A percentile compares a stretch with the other conserved stretches of the same genome.
Evolutionary conservation across 2,888 invertebrate genomes (phyloP).

Genomic region (Meiosimyza decipiens): DNA sequence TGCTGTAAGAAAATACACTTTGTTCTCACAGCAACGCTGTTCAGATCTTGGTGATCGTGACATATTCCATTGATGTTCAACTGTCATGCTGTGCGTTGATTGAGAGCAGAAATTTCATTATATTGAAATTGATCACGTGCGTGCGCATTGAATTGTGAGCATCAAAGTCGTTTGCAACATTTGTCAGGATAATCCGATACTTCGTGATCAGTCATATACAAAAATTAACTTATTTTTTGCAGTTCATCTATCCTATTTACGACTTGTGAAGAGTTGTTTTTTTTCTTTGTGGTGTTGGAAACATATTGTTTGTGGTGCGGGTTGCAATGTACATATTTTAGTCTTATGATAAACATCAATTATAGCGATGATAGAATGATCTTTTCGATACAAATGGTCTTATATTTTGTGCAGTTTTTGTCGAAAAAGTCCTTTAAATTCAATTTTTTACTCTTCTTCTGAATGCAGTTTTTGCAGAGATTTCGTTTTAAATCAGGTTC

Average conservation of each 20-base stretch:
- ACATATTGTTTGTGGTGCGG: not conserved
- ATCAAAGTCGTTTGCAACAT: not conserved
- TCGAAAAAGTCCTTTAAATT: too few relatives aligned
- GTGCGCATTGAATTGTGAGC: not conserved
- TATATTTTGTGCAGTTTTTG: too few relatives aligned
- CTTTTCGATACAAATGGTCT: too few relatives aligned
- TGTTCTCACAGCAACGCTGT: too few relatives aligned
- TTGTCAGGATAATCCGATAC: constrained; percentile 13
- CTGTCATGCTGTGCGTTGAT: constrained; percentile 31
- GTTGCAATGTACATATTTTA: not conserved
- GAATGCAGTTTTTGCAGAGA: too few relatives aligned
- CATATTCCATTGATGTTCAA: constrained; percentile 22
- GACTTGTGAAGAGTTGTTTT: too few relatives aligned
- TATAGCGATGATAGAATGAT: too few relatives aligned
- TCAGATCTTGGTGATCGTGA: constrained; percentile 15
- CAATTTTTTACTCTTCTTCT: too few relatives aligned
- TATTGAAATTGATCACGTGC: not conserved
- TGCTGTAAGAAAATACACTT: too few relatives aligned
- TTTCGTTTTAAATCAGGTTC: too few relatives aligned
- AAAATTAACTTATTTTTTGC: constrained; percentile 11
- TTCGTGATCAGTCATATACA: constrained; percentile 5
- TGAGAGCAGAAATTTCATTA: constrained; percentile 1
- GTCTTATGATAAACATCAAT: too few relatives aligned
- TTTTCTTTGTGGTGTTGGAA: not conserved
- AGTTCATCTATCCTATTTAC: not conserved